phyloP scores from a whole-genome alignment of 92 coral and sea anemone species.

The Metridium senile region DNA sequence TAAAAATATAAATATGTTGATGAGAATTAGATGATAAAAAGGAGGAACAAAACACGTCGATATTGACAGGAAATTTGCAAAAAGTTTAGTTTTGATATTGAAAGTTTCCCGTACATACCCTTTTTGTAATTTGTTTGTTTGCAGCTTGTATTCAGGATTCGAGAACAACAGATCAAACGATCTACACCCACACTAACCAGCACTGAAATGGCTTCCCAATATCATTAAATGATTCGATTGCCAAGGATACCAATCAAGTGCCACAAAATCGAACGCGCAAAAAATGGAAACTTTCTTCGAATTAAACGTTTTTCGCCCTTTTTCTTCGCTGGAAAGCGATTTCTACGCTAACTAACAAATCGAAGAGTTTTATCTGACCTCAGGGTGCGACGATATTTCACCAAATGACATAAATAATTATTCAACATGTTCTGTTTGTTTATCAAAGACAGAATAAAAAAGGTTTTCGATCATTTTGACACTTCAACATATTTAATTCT shows the following conservation, averaged over 20 bases:
- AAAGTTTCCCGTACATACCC: too few species aligned
- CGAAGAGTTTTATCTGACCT: background rate
- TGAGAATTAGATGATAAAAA: too few species aligned
- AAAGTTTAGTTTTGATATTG: too few species aligned
- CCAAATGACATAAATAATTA: background rate
- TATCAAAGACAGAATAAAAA: slow-evolving; percentile 55
- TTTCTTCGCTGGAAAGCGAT: too few species aligned
- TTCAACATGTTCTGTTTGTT: slow-evolving; percentile 15
- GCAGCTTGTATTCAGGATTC: too few species aligned
- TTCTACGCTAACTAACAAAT: too few species aligned
- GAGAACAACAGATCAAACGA: too few species aligned
- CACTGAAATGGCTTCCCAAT: background rate
- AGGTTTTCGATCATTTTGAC: slow-evolving; percentile 63
- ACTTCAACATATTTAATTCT: background rate
- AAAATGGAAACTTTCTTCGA: background rate
- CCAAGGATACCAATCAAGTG: background rate
- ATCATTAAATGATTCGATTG: background rate
- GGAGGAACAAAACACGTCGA: too few species aligned
- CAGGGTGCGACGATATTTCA: background rate
- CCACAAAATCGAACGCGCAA: background rate
- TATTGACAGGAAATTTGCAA: too few species aligned
- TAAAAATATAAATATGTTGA: too few species aligned
- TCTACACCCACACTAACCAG: background rate
- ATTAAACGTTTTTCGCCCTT: too few species aligned
- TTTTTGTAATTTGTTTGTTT: too few species aligned